Evolutionary conservation across 2,113 vertebrate genomes (phyloP), one percentile per base, ranked within the genome.

Genomic region (Balaenoptera acutorostrata): DNA sequence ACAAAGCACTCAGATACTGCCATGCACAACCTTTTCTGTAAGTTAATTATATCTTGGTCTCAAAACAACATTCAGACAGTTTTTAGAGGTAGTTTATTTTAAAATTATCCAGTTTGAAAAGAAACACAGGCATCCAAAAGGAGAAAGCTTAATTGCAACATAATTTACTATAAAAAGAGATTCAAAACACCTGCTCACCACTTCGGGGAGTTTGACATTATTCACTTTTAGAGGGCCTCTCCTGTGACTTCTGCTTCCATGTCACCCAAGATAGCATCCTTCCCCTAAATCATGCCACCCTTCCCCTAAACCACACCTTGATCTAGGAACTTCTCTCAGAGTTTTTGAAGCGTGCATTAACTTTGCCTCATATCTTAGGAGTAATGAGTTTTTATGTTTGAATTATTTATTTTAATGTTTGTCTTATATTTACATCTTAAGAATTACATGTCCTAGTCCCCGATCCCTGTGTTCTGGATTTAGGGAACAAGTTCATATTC

Each of bases 41-140:
- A 96, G 88, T 97, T 96, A 97, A 97, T 88, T 96, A 59, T 87
- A 88, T 88, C 84, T 97, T 96, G 59, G 64, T 75, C 39, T 87
- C 87, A 94, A 95, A 93, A 63, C 93, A 90, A 23, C 87, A 85
- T 95, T 90, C 44, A 36, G 33, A 92, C 74, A 46, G 23, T 57
- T 91, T 98, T 94, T 90, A 64, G 64, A 95, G 90, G 29, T 64
- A 33, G 49, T 90, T 98, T 52, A 23, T 77, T 95, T 96, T 96
- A 83, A 91, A 97, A 88, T 81, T 85, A 78, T 92, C 66, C 89
- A 81, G 55, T 82, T 94, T 87, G 29, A 96, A 85, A 93, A 94
- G 77, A 93, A 89, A 41, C 12, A 21, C 36, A 49, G n/a, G 36
- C 23, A 81, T 87, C 59, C 44, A 69, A 64, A 87, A 90, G 69